Evolutionary conservation across 2,888 invertebrate species (phyloP), one percentile per base, ranked within the genome.

Genomic region (Orchesella flavescens): DNA sequence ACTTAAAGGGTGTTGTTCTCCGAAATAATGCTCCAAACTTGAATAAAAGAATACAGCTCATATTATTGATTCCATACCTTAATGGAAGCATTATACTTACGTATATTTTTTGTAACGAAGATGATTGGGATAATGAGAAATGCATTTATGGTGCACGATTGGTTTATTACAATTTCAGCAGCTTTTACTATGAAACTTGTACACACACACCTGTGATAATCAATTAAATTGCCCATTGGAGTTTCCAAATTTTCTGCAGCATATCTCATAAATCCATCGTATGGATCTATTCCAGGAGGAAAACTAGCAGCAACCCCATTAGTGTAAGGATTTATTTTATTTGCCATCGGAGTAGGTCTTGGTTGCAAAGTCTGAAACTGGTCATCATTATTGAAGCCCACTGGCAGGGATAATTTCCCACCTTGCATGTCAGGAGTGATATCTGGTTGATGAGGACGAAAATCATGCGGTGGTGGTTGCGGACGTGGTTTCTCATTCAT

Each of bases 201-300:
- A n/a, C n/a, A n/a, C n/a, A n/a, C n/a, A n/a, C n/a, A n/a, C n/a
- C n/a, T 49, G 43, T 83, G 76, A 43, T 77, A 83, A 23, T 79
- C 79, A 5, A 79, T 61, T 0, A 84, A 44, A 15, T 69, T 74
- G 4, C 79, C 75, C 43, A 75, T 49, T 10, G 77, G 66, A 0
- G 81, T 82, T 2, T 84, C 84, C 44, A 84, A 75, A 21, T 79
- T 84, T 19, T 79, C 73, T 17, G 78, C 73, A 19, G 84, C 84
- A 75, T 84, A 84, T 19, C 83, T 23, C 5, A 78, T 77, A 55
- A 78, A 72, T 24, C 73, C 83, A 53, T 73, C 79, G 4, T 68
- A 59, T 2, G 78, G 79, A 43, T 65, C 77, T n/a, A 78, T 78
- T 19, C 77, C 77, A 15, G 68, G 68, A 57, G 77, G 77, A 21